These are phyloP conservation scores for Orthonevra nobilis DNA, from an alignment of 2,888 invertebrate genomes.

Conservation along the genomic window DNA sequence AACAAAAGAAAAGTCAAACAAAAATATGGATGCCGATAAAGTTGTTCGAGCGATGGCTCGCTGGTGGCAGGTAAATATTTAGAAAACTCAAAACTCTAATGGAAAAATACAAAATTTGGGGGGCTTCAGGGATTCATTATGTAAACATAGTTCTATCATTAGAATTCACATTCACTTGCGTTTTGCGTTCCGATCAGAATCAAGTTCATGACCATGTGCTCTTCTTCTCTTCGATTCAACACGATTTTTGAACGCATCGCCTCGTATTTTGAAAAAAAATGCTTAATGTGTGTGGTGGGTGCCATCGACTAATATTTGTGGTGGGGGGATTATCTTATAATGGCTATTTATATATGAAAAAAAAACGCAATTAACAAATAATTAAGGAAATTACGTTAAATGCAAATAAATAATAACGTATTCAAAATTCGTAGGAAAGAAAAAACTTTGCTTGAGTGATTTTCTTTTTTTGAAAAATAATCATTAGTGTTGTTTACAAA, in stretches of 20 bases:
- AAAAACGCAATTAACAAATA: too few relatives aligned
- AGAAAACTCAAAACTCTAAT: not conserved
- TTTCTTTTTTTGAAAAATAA: too few relatives aligned
- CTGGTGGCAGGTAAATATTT: constrained; percentile 79
- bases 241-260: constrained; percentile 31
- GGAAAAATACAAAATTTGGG: too few relatives aligned
- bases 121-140: constrained; percentile 15
- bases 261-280: constrained; percentile 20
- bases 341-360: too few relatives aligned
- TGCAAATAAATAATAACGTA: too few relatives aligned
- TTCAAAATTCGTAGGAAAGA: too few relatives aligned
- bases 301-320: too few relatives aligned
- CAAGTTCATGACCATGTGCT: constrained; percentile 50
- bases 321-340: too few relatives aligned
- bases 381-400: too few relatives aligned
- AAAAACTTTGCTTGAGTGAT: too few relatives aligned
- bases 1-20: constrained; percentile 31
- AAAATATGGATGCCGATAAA: constrained; percentile 79
- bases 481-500: too few relatives aligned
- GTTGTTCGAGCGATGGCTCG: constrained; percentile 80
- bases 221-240: constrained; percentile 15
- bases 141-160: constrained; percentile 39
- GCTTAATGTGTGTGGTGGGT: not conserved
- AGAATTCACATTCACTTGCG: not conserved
- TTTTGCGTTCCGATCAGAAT: constrained; percentile 3